These are phyloP conservation scores for Philypnodon macrostomus DNA, from an alignment of 2,797 vertebrate species.

Conservation along the genomic window DNA sequence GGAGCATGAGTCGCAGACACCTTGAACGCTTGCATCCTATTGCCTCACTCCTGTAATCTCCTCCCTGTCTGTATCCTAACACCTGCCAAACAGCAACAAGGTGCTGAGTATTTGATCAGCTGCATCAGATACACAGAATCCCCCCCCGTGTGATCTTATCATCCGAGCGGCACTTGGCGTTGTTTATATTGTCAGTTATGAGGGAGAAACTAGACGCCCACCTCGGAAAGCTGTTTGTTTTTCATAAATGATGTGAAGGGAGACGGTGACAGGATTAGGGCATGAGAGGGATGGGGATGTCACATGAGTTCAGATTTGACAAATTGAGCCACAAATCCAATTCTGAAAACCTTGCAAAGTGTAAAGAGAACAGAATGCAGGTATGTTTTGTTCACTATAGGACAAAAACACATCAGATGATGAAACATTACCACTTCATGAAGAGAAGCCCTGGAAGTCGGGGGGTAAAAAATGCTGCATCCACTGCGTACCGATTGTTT, in stretches of 20 bases:
- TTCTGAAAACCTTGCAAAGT: not conserved
- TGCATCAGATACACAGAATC: slow-evolving; percentile 26
- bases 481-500: too few species aligned
- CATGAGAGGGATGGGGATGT: slow-evolving; percentile 11
- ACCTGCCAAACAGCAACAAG: slow-evolving; percentile 39
- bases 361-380: too few species aligned
- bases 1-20: slow-evolving; percentile 33
- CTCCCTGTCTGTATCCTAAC: slow-evolving; percentile 21
- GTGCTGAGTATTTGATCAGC: slow-evolving; percentile 47
- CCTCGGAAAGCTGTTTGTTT: slow-evolving; percentile 19
- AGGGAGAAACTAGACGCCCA: slow-evolving; percentile 29
- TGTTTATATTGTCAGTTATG: slow-evolving; percentile 47
- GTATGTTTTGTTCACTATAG: too few species aligned
- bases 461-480: too few species aligned
- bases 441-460: too few species aligned
- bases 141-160: slow-evolving; percentile 47
- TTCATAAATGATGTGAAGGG: slow-evolving; percentile 18
- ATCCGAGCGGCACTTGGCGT: slow-evolving; percentile 34
- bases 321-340: not conserved
- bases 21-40: slow-evolving; percentile 43
- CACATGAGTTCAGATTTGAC: slow-evolving; percentile 4
- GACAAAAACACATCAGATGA: too few species aligned
- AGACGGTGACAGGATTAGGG: slow-evolving; percentile 15
- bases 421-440: too few species aligned
- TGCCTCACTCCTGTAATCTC: slow-evolving; percentile 34